A percentile compares a stretch with the other conserved stretches of the same genome.
Evolutionary conservation across 2,797 vertebrate species (phyloP).

Genomic region (Hoplostethus atlanticus): DNA sequence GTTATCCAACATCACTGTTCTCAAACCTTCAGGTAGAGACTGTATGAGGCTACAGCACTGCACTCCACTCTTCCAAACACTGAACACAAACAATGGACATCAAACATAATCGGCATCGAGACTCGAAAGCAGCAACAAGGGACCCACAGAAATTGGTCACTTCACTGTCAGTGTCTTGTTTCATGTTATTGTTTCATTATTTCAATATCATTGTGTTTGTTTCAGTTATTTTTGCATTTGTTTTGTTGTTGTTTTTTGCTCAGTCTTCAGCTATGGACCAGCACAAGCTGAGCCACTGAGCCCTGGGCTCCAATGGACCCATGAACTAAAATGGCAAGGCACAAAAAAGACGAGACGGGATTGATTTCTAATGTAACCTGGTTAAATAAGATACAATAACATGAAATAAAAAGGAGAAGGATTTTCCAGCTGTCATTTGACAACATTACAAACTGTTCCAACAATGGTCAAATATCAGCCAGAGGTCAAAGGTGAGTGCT

Average conservation of each 20-base stretch:
- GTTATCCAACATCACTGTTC: background rate
- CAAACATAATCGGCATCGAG: conserved; percentile 68
- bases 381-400: background rate
- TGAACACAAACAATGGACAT: conserved; percentile 35
- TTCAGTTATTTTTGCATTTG: conserved; percentile 22
- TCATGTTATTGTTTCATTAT: conserved; percentile 61
- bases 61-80: background rate
- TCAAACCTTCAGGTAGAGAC: background rate
- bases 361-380: background rate
- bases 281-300: conserved; percentile 68
- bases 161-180: conserved; percentile 83
- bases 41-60: background rate
- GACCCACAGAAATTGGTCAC: conserved; percentile 89
- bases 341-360: background rate
- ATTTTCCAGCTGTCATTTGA: background rate
- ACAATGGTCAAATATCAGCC: background rate
- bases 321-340: background rate
- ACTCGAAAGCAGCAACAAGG: conserved; percentile 92
- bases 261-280: conserved; percentile 87
- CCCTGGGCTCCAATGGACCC: too few relatives aligned
- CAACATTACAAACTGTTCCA: background rate
- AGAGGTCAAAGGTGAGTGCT: conserved; percentile 32
- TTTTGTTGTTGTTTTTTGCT: conserved; percentile 79
- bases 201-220: conserved; percentile 65
- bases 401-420: too few relatives aligned